phyloP scores from a whole-genome alignment of 2,888 invertebrate species.

The Ariolimax columbianus region DNA sequence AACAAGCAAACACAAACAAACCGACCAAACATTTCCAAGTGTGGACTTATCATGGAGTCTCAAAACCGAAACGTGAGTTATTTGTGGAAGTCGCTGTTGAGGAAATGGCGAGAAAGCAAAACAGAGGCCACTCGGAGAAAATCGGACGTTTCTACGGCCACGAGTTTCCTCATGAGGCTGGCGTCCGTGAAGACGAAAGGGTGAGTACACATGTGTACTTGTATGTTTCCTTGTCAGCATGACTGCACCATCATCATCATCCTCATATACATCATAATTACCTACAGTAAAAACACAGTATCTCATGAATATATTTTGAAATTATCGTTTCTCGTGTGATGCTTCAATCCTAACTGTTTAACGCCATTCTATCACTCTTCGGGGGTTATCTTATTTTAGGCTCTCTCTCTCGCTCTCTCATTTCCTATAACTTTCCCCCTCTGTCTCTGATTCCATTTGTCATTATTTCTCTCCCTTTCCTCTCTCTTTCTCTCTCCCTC shows the following conservation, averaged over 20 bases:
- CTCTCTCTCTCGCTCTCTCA: no score
- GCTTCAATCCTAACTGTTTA: no score
- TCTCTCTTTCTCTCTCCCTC: not conserved
- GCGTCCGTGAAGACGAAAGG: constrained; percentile 32
- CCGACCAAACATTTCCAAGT: not conserved
- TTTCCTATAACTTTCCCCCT: no score
- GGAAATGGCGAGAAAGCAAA: constrained; percentile 38
- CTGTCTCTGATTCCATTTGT: not conserved
- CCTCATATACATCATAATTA: not conserved
- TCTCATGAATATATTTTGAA: no score
- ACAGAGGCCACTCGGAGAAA: constrained; percentile 1
- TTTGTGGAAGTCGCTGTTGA: constrained; percentile 31
- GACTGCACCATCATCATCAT: not conserved
- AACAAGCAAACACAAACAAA: not conserved
- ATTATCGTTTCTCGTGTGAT: no score
- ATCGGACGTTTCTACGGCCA: constrained; percentile 38
- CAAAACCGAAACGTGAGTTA: constrained; percentile 27
- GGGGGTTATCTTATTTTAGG: no score
- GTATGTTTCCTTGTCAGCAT: not conserved
- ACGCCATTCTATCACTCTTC: no score
- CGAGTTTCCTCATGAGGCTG: constrained; percentile 25
- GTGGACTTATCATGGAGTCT: constrained; percentile 15
- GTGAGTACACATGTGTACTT: constrained; percentile 13
- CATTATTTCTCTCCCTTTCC: not conserved
- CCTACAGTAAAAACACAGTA: not conserved